These are phyloP conservation scores for Mycalesis mineus DNA, from an alignment of 2,888 invertebrate species.

Conservation along the genomic window DNA sequence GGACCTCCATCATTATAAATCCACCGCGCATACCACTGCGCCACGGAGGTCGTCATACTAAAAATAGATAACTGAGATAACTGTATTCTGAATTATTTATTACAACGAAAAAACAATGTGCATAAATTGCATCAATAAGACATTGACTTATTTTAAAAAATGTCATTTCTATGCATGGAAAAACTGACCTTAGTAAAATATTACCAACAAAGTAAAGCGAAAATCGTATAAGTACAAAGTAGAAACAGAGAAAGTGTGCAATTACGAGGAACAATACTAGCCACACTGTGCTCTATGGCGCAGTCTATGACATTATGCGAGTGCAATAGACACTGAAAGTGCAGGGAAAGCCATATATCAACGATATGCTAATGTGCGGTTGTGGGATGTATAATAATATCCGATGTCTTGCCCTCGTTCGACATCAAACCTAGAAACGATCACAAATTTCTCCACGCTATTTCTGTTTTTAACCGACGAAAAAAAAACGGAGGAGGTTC, in stretches of 20 bases:
- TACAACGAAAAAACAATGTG: too few relatives aligned
- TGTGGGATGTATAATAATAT: constrained; percentile 19
- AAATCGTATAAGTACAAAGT: constrained; percentile 17
- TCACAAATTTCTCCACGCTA: not conserved
- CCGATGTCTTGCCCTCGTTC: constrained; percentile 1
- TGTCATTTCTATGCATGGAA: too few relatives aligned
- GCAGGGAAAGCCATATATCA: constrained; percentile 36
- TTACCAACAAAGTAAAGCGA: not conserved
- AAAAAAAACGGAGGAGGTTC: too few relatives aligned
- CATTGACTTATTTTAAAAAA: too few relatives aligned
- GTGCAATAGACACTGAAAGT: constrained; percentile 35
- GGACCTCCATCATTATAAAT: too few relatives aligned
- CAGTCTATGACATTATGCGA: constrained; percentile 45
- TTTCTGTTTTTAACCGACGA: too few relatives aligned
- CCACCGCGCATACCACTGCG: too few relatives aligned
- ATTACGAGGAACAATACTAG: constrained; percentile 38
- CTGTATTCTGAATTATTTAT: too few relatives aligned
- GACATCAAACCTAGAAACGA: not conserved
- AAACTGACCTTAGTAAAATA: too few relatives aligned
- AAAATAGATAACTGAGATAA: too few relatives aligned
- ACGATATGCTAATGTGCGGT: constrained; percentile 8
- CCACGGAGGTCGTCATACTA: too few relatives aligned
- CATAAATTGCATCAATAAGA: too few relatives aligned
- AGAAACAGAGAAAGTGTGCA: constrained; percentile 30
- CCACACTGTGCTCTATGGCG: constrained; percentile 33